Evolutionary conservation across 2,888 invertebrate genomes (phyloP).

Genomic region (Drosophila parthenogenetica): DNA sequence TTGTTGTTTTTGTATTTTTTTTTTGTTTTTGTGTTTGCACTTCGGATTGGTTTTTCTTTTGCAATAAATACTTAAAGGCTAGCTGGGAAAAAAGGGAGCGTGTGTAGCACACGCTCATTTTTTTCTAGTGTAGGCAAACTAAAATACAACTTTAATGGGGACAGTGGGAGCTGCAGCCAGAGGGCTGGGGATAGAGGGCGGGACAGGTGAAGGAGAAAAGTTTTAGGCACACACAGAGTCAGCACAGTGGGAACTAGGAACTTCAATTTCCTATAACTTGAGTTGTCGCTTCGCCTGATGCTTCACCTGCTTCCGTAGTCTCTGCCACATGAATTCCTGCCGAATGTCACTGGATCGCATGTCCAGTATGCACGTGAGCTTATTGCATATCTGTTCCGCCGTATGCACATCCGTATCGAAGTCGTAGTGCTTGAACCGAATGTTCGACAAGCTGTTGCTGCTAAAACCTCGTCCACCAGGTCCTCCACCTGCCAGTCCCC

Average conservation of each 20-base stretch:
- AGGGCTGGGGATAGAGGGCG: background rate
- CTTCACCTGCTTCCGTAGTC: constrained; percentile 86
- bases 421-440: constrained; percentile 92
- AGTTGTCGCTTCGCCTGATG: constrained; percentile 78
- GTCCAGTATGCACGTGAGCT: constrained; percentile 94
- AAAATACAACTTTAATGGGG: constrained; percentile 68
- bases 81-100: constrained; percentile 46
- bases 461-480: too few species aligned
- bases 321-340: constrained; percentile 92
- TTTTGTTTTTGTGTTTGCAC: constrained; percentile 37
- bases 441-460: constrained; percentile 66
- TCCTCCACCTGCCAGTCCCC: too few species aligned
- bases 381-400: constrained; percentile 93
- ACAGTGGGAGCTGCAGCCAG: background rate
- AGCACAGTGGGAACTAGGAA: constrained; percentile 59
- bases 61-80: constrained; percentile 77
- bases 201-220: constrained; percentile 6
- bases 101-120: constrained; percentile 71
- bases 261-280: constrained; percentile 72
- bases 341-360: constrained; percentile 91
- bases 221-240: constrained; percentile 57
- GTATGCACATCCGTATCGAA: constrained; percentile 92
- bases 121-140: constrained; percentile 57
- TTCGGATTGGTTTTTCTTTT: constrained; percentile 63
- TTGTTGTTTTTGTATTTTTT: too few species aligned